phyloP scores from a whole-genome alignment of 92 coral and sea anemone genomes.

The Zoanthus sociatus region DNA sequence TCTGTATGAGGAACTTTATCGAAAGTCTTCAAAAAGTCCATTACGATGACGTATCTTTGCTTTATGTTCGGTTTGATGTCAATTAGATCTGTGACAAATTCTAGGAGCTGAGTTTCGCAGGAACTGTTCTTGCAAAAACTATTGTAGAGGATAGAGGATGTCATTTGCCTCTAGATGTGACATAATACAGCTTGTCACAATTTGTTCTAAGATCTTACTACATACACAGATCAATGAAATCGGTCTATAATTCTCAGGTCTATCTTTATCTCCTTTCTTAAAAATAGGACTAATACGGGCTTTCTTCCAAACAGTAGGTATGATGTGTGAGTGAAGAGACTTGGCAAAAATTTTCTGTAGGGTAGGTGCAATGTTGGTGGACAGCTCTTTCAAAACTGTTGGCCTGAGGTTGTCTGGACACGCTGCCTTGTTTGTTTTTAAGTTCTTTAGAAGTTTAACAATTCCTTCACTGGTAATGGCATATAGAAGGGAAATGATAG shows the following conservation, averaged over 20 bases:
- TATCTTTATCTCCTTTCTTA: background rate
- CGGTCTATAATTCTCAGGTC: background rate
- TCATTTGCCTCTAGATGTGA: too few relatives aligned
- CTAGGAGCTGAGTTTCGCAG: too few relatives aligned
- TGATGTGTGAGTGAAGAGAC: slow-evolving; percentile 11
- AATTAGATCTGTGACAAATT: background rate
- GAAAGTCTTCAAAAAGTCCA: too few relatives aligned
- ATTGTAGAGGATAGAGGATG: too few relatives aligned
- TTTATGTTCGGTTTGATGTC: background rate
- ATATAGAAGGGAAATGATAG: background rate
- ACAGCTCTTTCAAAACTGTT: slow-evolving; percentile 30
- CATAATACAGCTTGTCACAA: too few relatives aligned
- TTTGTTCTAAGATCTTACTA: too few relatives aligned
- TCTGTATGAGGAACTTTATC: too few relatives aligned
- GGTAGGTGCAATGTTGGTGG: slow-evolving; percentile 24
- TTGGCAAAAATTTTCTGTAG: slow-evolving; percentile 31
- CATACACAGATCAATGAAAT: background rate
- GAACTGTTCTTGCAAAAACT: too few relatives aligned
- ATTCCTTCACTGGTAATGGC: slow-evolving; percentile 33
- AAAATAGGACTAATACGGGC: slow-evolving; percentile 2
- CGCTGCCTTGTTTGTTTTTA: slow-evolving; percentile 35
- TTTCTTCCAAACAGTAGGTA: slow-evolving; percentile 2
- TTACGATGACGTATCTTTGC: too few relatives aligned
- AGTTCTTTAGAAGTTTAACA: slow-evolving; percentile 21
- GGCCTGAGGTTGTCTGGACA: slow-evolving; percentile 31